Evolutionary conservation across 1,140 invertebrate species (phyloP).

Genomic region (Anastrepha ludens): DNA sequence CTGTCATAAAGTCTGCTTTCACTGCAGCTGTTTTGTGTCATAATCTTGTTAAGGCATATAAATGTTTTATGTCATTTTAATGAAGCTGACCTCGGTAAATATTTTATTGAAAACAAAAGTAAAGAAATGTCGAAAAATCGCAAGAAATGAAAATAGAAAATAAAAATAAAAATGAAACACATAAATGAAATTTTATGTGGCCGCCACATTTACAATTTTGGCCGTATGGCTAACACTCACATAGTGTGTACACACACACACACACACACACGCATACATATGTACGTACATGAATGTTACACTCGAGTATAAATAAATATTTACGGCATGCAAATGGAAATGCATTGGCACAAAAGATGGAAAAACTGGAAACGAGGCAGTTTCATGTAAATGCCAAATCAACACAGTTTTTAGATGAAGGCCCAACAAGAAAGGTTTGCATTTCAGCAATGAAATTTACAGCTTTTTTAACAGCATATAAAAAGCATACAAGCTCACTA

Average conservation of each 20-base stretch:
- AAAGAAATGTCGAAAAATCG: constrained; percentile 36
- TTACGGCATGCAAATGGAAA: not conserved
- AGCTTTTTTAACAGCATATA: not conserved
- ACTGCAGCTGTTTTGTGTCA: constrained; percentile 51
- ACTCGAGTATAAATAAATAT: not conserved
- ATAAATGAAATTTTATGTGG: constrained; percentile 30
- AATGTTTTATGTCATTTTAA: constrained; percentile 59
- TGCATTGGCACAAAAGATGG: not conserved
- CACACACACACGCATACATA: not conserved
- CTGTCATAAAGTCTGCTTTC: not conserved
- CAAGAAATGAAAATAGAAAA: not conserved
- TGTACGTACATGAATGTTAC: not conserved
- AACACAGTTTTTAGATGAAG: no score
- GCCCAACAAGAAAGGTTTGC: no score
- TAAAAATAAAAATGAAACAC: not conserved
- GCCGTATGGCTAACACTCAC: not conserved
- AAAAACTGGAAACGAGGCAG: not conserved
- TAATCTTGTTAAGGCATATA: constrained; percentile 58
- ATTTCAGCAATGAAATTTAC: no score
- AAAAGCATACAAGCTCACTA: no score
- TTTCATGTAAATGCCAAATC: not conserved
- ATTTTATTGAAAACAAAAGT: constrained; percentile 54
- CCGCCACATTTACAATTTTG: constrained; percentile 21
- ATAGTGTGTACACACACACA: not conserved
- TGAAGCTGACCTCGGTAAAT: constrained; percentile 59